These are phyloP conservation scores for Tiliacea aurago DNA, from an alignment of 2,888 invertebrate species.

Conservation along the genomic window DNA sequence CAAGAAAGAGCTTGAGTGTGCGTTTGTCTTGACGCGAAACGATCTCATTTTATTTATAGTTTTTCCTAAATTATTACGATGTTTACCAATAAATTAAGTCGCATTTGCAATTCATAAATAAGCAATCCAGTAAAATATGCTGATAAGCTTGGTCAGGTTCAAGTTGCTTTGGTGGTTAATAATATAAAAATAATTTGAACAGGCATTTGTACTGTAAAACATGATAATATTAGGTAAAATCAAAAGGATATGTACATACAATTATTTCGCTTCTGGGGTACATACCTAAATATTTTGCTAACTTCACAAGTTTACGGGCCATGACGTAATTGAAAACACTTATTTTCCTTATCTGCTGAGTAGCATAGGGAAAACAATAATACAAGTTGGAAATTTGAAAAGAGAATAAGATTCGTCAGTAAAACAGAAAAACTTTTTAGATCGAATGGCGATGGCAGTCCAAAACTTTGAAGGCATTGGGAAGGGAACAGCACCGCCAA, in stretches of 20 bases:
- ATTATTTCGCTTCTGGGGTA: slow-evolving; percentile 5
- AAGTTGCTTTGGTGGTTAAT: neutral
- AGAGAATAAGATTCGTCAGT: slow-evolving; percentile 8
- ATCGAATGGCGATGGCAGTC: neutral
- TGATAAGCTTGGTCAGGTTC: neutral
- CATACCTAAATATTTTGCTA: slow-evolving; percentile 9
- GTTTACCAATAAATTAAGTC: slow-evolving; percentile 26
- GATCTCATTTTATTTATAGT: slow-evolving; percentile 68
- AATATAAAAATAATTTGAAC: neutral
- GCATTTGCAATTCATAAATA: slow-evolving; percentile 11
- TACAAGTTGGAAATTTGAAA: slow-evolving; percentile 27
- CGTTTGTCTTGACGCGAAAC: slow-evolving; percentile 74
- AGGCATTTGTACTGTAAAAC: neutral
- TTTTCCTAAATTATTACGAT: slow-evolving; percentile 44
- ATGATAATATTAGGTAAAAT: neutral
- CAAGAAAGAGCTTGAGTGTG: slow-evolving; percentile 78
- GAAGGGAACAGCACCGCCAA: neutral
- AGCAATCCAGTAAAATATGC: neutral
- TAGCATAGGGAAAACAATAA: slow-evolving; percentile 12
- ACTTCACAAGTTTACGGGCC: neutral
- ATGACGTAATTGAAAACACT: slow-evolving; percentile 21
- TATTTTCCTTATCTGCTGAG: slow-evolving; percentile 15
- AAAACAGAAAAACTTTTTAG: neutral
- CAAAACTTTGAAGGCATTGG: neutral
- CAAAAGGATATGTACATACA: neutral